Evolutionary conservation across 2,888 invertebrate species (phyloP).

Genomic region (Tiliacea aurago): DNA sequence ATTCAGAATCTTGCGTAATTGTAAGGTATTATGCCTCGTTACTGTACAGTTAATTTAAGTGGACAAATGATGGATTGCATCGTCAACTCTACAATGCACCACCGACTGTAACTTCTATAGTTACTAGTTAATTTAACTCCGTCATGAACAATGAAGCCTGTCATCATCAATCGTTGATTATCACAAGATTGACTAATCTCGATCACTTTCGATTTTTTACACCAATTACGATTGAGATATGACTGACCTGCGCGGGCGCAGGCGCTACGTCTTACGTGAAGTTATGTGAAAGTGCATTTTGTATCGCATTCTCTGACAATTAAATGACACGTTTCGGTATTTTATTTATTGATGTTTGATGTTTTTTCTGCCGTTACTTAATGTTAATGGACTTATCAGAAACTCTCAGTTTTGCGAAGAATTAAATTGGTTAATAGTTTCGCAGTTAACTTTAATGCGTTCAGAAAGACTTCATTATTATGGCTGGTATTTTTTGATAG

Average conservation of each 20-base stretch:
- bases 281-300: slow-evolving; percentile 63
- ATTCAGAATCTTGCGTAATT: neutral
- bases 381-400: slow-evolving; percentile 22
- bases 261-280: slow-evolving; percentile 50
- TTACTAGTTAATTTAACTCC: neutral
- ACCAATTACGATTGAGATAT: slow-evolving; percentile 53
- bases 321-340: slow-evolving; percentile 53
- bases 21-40: neutral
- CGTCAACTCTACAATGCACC: neutral
- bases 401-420: neutral
- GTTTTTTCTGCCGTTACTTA: slow-evolving; percentile 1
- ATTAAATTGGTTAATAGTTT: neutral
- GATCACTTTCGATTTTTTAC: slow-evolving; percentile 58
- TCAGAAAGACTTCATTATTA: slow-evolving; percentile 7
- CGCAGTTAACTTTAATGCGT: neutral
- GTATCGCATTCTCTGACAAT: slow-evolving; percentile 45
- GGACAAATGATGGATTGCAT: neutral
- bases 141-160: neutral
- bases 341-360: slow-evolving; percentile 33
- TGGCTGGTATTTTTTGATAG: neutral
- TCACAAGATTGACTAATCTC: slow-evolving; percentile 47
- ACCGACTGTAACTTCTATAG: neutral
- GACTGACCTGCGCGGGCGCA: slow-evolving; percentile 37
- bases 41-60: neutral
- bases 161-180: slow-evolving; percentile 30